Evolutionary conservation across 2,888 invertebrate species (phyloP).

Genomic region (Philaethria dido): DNA sequence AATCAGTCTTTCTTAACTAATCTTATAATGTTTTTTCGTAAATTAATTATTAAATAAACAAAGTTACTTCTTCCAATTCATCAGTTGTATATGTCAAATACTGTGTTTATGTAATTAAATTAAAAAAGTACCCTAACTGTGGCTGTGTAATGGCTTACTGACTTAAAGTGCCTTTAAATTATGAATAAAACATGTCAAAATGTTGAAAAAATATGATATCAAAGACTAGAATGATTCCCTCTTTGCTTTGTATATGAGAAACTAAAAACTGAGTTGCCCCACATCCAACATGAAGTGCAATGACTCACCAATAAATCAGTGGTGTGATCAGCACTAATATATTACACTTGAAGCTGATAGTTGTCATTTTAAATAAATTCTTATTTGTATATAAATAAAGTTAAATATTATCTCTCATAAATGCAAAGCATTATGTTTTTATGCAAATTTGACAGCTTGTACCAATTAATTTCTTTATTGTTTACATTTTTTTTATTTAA

Average conservation of each 20-base stretch:
- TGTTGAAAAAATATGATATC: not conserved
- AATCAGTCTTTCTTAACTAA: not conserved
- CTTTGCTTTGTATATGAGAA: not conserved
- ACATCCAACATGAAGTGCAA: slow-evolving; percentile 1
- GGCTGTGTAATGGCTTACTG: not conserved
- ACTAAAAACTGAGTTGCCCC: not conserved
- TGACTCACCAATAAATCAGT: slow-evolving; percentile 23
- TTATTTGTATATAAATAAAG: not conserved
- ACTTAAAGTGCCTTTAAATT: not conserved
- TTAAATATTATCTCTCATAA: not conserved
- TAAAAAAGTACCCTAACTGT: not conserved
- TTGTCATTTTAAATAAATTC: not conserved
- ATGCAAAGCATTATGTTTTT: not conserved
- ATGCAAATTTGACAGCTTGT: not conserved
- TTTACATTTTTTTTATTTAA: not conserved
- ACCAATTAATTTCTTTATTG: not conserved
- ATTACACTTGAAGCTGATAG: not conserved
- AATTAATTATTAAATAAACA: not conserved
- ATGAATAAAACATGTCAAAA: not conserved
- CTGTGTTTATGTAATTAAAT: slow-evolving; percentile 17
- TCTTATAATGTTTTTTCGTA: not conserved
- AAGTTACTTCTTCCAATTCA: not conserved
- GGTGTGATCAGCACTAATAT: slow-evolving; percentile 2
- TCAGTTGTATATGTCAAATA: not conserved
- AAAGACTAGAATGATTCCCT: not conserved